phyloP scores from a whole-genome alignment of 2,888 invertebrate species.

The Synergus japonicus region DNA sequence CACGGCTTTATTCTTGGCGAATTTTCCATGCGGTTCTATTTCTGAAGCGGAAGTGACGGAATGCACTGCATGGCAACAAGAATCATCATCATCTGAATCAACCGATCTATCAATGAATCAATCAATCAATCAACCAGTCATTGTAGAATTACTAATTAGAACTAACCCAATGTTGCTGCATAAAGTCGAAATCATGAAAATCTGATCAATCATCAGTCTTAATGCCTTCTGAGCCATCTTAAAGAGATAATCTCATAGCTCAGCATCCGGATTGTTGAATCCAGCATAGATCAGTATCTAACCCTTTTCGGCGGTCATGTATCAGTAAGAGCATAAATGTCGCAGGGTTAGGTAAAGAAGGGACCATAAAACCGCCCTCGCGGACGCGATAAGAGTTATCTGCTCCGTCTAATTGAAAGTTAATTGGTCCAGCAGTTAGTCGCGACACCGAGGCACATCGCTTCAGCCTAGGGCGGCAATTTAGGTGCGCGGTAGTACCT shows the following conservation, averaged over 20 bases:
- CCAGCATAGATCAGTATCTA: constrained; percentile 65
- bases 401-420: constrained; percentile 76
- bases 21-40: constrained; percentile 17
- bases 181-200: too few species aligned
- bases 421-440: constrained; percentile 76
- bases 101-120: too few species aligned
- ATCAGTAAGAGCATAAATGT: constrained; percentile 71
- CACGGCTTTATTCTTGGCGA: neutral
- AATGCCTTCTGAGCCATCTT: neutral
- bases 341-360: constrained; percentile 70
- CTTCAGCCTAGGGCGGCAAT: constrained; percentile 71
- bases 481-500: constrained; percentile 65
- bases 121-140: too few species aligned
- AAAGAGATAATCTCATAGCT: neutral
- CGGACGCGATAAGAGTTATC: constrained; percentile 77
- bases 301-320: constrained; percentile 70
- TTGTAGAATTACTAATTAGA: neutral
- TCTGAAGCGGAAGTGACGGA: neutral
- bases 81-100: neutral
- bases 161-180: neutral
- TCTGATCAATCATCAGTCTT: too few species aligned
- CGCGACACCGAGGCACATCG: constrained; percentile 54
- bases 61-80: neutral
- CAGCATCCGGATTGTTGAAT: neutral
- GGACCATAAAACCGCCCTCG: constrained; percentile 74